phyloP scores from a whole-genome alignment of 2,888 invertebrate genomes.

The Endotricha flammealis region DNA sequence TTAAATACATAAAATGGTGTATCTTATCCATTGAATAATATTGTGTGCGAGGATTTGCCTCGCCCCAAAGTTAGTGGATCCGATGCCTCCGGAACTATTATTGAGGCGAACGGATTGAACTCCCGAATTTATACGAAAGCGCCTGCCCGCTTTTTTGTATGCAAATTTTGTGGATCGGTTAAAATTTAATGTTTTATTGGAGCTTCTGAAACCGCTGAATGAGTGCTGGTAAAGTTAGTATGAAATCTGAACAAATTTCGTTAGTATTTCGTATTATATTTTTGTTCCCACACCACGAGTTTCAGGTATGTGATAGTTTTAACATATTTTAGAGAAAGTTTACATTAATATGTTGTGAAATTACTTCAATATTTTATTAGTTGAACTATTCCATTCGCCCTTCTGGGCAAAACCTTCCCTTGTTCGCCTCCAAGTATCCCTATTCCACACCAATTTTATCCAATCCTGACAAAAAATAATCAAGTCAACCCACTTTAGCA shows the following conservation, averaged over 20 bases:
- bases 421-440: too few relatives aligned
- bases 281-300: too few relatives aligned
- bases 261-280: too few relatives aligned
- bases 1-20: neutral
- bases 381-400: too few relatives aligned
- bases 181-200: slow-evolving; percentile 9
- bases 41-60: slow-evolving; percentile 25
- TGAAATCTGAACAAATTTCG: neutral
- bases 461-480: too few relatives aligned
- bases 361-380: too few relatives aligned
- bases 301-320: too few relatives aligned
- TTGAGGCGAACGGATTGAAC: slow-evolving; percentile 33
- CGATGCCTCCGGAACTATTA: slow-evolving; percentile 32
- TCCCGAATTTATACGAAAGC: slow-evolving; percentile 32
- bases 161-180: slow-evolving; percentile 14
- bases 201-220: neutral
- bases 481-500: too few relatives aligned
- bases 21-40: slow-evolving; percentile 6
- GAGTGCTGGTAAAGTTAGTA: neutral
- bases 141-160: slow-evolving; percentile 14
- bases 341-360: too few relatives aligned
- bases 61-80: slow-evolving; percentile 37
- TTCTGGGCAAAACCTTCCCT: too few relatives aligned
- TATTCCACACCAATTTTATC: too few relatives aligned
- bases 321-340: too few relatives aligned